A percentile compares a stretch with the other conserved stretches of the same genome.
These are phyloP conservation scores for Papilio machaon DNA, from an alignment of 1,140 invertebrate species.

Conservation along the genomic window DNA sequence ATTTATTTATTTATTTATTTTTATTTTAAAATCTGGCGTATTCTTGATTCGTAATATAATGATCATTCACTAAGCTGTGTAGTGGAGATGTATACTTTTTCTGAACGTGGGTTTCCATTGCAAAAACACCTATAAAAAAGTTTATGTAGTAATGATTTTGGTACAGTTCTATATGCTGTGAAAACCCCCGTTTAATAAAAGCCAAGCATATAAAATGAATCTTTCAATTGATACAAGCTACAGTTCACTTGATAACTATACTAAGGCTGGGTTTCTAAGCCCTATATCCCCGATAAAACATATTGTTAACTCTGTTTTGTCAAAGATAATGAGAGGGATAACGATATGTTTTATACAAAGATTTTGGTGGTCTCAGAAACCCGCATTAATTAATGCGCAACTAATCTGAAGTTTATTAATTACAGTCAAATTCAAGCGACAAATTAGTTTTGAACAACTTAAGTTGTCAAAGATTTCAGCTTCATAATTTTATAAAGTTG, in stretches of 20 bases:
- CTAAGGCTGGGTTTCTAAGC: neutral
- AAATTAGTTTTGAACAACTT: slow-evolving; percentile 16
- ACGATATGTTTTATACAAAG: no score
- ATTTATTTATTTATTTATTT: slow-evolving; percentile 3
- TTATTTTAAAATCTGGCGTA: neutral
- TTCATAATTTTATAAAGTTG: neutral
- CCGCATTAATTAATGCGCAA: neutral
- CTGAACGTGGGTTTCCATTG: no score
- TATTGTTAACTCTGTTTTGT: no score
- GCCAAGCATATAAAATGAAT: neutral
- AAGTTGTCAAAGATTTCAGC: neutral
- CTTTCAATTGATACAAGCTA: neutral
- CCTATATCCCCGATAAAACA: no score
- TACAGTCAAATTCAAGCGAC: slow-evolving; percentile 12
- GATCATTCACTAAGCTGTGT: neutral
- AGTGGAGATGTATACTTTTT: no score
- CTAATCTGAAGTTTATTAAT: slow-evolving; percentile 24
- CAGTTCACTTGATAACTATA: slow-evolving; percentile 5
- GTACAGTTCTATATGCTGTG: no score
- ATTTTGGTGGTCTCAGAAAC: no score
- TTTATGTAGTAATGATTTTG: no score
- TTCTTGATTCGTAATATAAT: neutral
- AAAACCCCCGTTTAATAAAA: no score
- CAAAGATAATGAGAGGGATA: no score
- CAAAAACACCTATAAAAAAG: no score